Base-by-base conservation (phyloP, 1,140 invertebrate genomes). In the Thaumetopoea pityocampa region DNA sequence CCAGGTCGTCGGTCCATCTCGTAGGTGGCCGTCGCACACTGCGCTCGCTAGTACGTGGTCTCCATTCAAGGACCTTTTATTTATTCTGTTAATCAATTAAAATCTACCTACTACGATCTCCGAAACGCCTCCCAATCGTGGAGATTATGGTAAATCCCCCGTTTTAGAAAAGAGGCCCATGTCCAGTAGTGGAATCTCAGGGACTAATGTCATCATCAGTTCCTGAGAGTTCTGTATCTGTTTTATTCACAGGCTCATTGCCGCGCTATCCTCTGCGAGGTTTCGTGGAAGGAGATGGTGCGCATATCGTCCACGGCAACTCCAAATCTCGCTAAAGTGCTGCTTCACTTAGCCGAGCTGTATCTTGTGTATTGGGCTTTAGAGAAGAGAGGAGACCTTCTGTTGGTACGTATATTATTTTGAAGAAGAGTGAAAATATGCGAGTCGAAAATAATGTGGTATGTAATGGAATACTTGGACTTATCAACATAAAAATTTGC, bases 291-390 rank as follows among this genome's bases (percentile, higher is more conserved):
- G 4, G 82, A 85, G 15, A 74, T 91, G 3, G 52, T 69, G 37
- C 43, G 67, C 1, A 27, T 89, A 0, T 63, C 55, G 1, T 52
- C 65, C 6, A 80, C 77, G 0, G 64, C 90, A 2, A 92, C 90
- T 0, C 66, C 76, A 15, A 64, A 82, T 10, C 55, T 93, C 15
- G 84, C 70, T 8, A 61, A 79, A 17, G 91, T 95, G 9, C 61
- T 96, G 9, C 76, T 79, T 15, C 85, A 92, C 35, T 76, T 96
- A 1, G 90, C 91, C 30, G 89, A 94, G 62, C 68, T 96, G 1
- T 95, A 95, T 72, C 85, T 89, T n/a, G 86, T 93, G 0, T 89
- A 92, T 68, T 92, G 90, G 63, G 88, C 93, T 3, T 65, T 93
- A 1, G 89, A 90, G 67, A 89, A 89, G 24, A 80, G 90, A 10